Percentiles rank a stretch among this genome's conserved stretches.
Conservation (phyloP, 2,888 invertebrate species). For the Leucozona laternaria region DNA sequence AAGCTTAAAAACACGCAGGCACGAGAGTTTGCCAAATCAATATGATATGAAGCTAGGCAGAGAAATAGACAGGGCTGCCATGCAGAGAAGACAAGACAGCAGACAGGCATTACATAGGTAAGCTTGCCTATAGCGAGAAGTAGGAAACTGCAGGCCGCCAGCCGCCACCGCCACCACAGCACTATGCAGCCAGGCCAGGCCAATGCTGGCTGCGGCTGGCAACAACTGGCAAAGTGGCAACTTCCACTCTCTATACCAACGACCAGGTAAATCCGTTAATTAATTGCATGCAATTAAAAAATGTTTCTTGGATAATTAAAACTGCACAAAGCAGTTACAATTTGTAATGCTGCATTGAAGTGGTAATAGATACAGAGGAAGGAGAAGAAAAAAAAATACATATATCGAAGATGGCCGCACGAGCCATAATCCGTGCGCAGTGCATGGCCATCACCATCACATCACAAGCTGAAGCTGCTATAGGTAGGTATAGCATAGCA, state of each 20-base stretch:
- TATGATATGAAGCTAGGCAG: constrained; percentile 30
- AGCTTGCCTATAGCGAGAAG: constrained; percentile 35
- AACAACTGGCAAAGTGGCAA: constrained; percentile 47
- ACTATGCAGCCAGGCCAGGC: background rate
- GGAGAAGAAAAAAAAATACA: constrained; percentile 44
- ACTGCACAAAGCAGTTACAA: constrained; percentile 74
- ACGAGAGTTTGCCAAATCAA: constrained; percentile 71
- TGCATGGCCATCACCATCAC: constrained; percentile 62
- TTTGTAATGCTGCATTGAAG: constrained; percentile 66
- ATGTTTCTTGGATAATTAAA: constrained; percentile 76
- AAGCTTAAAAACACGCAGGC: constrained; percentile 56
- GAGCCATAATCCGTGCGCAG: constrained; percentile 41
- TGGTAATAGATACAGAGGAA: constrained; percentile 58
- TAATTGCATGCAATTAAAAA: constrained; percentile 75
- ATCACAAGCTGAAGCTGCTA: constrained; percentile 6
- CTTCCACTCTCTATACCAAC: constrained; percentile 75
- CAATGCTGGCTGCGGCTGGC: constrained; percentile 48
- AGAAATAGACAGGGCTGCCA: constrained; percentile 15
- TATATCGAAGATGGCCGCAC: constrained; percentile 69
- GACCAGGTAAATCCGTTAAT: constrained; percentile 74
- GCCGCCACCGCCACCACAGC: background rate
- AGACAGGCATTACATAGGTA: constrained; percentile 2
- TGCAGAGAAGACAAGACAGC: constrained; percentile 31
- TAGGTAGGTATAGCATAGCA: constrained; percentile 10
- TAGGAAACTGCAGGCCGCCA: constrained; percentile 50